A percentile compares a stretch with the other conserved stretches of the same genome.
These are phyloP conservation scores for Phorcus lineatus DNA, from an alignment of 2,888 invertebrate genomes.

Conservation along the genomic window DNA sequence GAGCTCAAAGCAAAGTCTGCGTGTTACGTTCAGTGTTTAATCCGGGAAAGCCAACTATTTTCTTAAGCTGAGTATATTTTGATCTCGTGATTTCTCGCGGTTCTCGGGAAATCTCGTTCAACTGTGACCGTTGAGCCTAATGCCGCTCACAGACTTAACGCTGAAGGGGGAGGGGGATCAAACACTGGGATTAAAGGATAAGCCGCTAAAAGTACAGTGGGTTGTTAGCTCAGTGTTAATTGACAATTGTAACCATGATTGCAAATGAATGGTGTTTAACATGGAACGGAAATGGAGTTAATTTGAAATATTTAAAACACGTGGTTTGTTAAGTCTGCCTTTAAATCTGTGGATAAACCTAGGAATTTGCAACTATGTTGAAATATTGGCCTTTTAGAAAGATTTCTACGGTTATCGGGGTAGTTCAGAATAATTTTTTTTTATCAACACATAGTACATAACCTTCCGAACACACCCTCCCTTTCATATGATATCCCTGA, in stretches of 20 bases:
- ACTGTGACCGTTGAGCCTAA: background rate
- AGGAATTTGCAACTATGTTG: too few species aligned
- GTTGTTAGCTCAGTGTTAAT: background rate
- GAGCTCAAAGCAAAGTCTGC: too few species aligned
- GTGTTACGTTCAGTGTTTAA: background rate
- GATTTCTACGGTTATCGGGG: too few species aligned
- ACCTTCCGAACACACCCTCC: too few species aligned
- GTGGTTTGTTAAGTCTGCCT: too few species aligned
- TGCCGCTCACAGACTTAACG: background rate
- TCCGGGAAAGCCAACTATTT: background rate
- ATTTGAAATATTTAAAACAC: background rate
- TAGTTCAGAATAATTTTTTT: too few species aligned
- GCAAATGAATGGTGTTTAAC: background rate
- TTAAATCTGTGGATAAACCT: too few species aligned
- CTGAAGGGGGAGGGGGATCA: background rate
- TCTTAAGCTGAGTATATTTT: background rate
- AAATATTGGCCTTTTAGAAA: too few species aligned
- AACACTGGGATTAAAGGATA: slow-evolving; percentile 9
- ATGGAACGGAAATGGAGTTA: background rate
- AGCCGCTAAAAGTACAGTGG: background rate
- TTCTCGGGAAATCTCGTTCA: background rate
- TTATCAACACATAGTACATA: too few species aligned
- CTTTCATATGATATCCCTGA: too few species aligned
- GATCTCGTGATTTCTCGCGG: background rate
- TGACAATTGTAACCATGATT: background rate